Base-by-base conservation (phyloP, 2,113 vertebrate species). In the Oncorhynchus keta region DNA sequence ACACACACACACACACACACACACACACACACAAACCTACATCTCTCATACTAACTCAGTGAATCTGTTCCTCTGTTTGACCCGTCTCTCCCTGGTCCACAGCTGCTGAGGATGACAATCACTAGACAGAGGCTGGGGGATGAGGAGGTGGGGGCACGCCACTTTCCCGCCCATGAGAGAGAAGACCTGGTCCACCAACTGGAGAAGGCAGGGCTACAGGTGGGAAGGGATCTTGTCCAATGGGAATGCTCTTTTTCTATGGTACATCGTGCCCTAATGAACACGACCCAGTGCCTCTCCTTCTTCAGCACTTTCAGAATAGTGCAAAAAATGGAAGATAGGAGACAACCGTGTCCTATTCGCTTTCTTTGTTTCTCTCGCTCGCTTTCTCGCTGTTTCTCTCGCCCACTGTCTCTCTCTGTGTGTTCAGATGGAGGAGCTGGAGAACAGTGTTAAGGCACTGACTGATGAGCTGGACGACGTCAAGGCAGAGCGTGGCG, bases 41-140 rank as follows among this genome's bases (percentile, higher is more conserved):
- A 70, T 16, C 65, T 32, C 4, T 16, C 22, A 24, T 24, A 13
- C 64, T 14, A 30, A 14, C 26, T 18, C 30, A 68, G 26, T n/a
- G 66, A 68, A 32, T 68, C 1, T 68, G 26, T 35, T 51, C 69
- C 32, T 68, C 28, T 20, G 18, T 13, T 32, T n/a, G 12, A 28
- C 24, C 67, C 2, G 4, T 35, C 67, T 30, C 67, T 30, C 26
- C 65, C 65, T 67, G 65, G 67, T 45, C 73, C 9, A 1, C 87
- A 99, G 98, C 96, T 99, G 67, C 91, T 99, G 62, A 92, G 97
- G 86, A 98, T 99, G 97, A 98, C 98, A 18, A 99, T 99, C 81
- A 96, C 97, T 72, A 99, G 96, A 83, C 98, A 99, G 82, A 93
- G 98, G 74, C 94, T 99, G 1, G 97, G 97, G 32, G 97, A 98